Base-by-base conservation (phyloP, 2,888 invertebrate species). In the Panopea generosa region DNA sequence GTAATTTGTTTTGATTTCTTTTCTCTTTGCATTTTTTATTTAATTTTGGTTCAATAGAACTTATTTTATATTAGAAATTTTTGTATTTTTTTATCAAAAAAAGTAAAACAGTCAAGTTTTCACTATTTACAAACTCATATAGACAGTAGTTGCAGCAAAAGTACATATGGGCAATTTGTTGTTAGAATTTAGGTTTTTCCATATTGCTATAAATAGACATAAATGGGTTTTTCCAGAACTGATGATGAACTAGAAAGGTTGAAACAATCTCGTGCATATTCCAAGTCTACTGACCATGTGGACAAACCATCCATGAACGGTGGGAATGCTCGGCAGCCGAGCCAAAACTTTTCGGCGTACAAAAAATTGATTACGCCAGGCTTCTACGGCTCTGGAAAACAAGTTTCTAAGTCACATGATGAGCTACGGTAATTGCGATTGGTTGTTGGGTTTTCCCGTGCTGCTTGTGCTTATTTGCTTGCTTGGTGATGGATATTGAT, bases 321-420 rank as follows among this genome's bases (percentile, higher is more conserved):
- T 63, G 65, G 68, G 55, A 49, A 63, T 9, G 71, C 74, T 38
- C 69, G 67, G 57, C 77, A 70, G 24, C 71, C 71, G n/a, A 70
- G 69, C 22, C 82, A 83, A 55, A 82, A 84, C 56, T 90, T 89
- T 81, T 82, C 86, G 20, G 69, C 86, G 1, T 90, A 90, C 77
- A 88, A 86, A 82, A 87, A 86, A 69, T 76, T 91, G 55, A 89
- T 91, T 43, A 89, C 88, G 1, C 88, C 90, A 26, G 88, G 88
- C 26, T 85, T 88, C 75, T 90, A 88, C 71, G 86, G 87, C 33
- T 53, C 83, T 20, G 61, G 65, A 45, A 80, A 78, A 59, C 18
- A 59, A n/a, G 47, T 81, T 43, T 84, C 83, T 29, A 80, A 78
- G 52, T 85, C 84, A 20, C 79, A 82, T 67, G 82, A 77, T 59